These are phyloP conservation scores for Ophonus ardosiacus DNA, from an alignment of 2,888 invertebrate species.

Conservation along the genomic window DNA sequence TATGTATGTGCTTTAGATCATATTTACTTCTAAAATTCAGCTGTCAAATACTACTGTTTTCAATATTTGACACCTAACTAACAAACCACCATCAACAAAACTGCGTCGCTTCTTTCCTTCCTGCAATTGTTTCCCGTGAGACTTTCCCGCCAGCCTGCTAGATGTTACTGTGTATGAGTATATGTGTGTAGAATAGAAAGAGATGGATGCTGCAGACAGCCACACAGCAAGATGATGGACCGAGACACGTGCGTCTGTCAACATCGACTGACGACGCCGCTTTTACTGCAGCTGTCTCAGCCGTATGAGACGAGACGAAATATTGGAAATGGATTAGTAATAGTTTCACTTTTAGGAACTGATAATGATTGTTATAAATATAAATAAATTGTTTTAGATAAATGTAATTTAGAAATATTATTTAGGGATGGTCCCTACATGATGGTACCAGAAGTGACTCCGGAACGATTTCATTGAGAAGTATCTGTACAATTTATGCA, in stretches of 20 bases:
- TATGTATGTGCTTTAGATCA: too few relatives aligned
- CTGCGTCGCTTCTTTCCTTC: not conserved
- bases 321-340: not conserved
- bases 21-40: too few relatives aligned
- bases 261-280: slow-evolving; percentile 34
- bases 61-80: not conserved
- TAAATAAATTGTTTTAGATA: too few relatives aligned
- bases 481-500: too few relatives aligned
- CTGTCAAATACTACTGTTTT: not conserved
- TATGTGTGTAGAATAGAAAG: not conserved
- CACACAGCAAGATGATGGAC: slow-evolving; percentile 59
- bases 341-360: not conserved
- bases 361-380: not conserved
- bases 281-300: slow-evolving; percentile 12
- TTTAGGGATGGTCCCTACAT: too few relatives aligned
- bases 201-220: slow-evolving; percentile 35
- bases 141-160: slow-evolving; percentile 15
- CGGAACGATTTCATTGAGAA: too few relatives aligned
- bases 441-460: too few relatives aligned
- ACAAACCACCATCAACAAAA: not conserved
- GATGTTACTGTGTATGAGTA: not conserved
- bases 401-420: too few relatives aligned
- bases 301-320: not conserved
- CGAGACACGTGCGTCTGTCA: slow-evolving; percentile 62
- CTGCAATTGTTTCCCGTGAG: slow-evolving; percentile 38